Evolutionary conservation across 2,797 vertebrate genomes (phyloP).

Genomic region (Gymnothorax javanicus): DNA sequence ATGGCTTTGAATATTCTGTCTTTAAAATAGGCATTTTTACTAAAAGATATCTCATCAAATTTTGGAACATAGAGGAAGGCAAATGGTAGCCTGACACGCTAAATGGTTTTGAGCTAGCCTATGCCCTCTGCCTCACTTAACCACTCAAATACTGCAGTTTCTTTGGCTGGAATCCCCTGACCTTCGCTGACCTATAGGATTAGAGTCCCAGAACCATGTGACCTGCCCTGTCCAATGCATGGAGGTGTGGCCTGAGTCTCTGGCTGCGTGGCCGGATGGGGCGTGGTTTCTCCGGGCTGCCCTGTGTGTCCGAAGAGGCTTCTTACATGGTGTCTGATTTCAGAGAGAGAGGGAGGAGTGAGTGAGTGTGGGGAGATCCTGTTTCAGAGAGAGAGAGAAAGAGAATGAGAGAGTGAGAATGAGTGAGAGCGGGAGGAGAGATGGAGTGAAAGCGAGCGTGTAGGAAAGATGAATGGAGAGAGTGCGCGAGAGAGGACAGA

Average conservation of each 20-base stretch:
- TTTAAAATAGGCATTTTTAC: neutral
- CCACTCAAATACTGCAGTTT: neutral
- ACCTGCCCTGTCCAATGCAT: neutral
- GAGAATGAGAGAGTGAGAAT: neutral
- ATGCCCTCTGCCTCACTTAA: neutral
- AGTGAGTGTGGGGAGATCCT: no score
- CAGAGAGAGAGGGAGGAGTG: neutral
- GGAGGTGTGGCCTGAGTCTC: neutral
- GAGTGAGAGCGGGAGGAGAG: no score
- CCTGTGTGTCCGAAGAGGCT: conserved; percentile 31
- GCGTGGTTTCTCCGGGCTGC: conserved; percentile 33
- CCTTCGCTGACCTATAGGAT: neutral
- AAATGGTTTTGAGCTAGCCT: neutral
- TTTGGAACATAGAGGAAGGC: neutral
- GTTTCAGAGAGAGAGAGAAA: neutral
- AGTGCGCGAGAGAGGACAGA: neutral
- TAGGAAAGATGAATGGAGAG: neutral
- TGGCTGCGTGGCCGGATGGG: neutral
- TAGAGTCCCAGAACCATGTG: neutral
- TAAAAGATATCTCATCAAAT: neutral
- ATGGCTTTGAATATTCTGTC: neutral
- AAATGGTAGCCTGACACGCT: neutral
- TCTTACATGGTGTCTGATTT: conserved; percentile 49
- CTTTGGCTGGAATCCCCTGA: neutral
- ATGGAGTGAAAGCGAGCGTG: no score